Conservation (phyloP, 2,888 invertebrate species). For the Drosophila suboccidentalis region DNA sequence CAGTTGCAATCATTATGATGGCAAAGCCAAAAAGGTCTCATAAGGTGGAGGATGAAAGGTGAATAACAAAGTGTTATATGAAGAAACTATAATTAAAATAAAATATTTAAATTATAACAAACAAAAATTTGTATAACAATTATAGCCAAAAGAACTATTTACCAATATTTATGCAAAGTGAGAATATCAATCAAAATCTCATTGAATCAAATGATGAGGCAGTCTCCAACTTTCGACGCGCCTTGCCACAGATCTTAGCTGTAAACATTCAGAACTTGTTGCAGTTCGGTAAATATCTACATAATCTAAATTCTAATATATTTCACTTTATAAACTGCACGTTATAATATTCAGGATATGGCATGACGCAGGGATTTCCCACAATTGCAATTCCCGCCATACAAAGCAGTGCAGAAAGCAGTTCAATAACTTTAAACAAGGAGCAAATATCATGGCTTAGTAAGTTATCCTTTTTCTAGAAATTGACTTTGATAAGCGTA, state of each 20-base stretch:
- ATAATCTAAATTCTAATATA: too few species aligned
- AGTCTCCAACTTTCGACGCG: conserved; percentile 9
- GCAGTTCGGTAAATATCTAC: conserved; percentile 16
- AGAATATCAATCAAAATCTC: neutral
- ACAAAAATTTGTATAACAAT: neutral
- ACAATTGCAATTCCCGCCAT: conserved; percentile 27
- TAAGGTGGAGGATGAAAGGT: neutral
- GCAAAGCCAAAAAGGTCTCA: neutral
- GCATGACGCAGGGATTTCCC: conserved; percentile 31
- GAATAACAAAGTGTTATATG: neutral
- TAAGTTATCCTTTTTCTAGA: neutral
- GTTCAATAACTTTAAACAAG: conserved; percentile 10
- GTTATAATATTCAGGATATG: conserved; percentile 9
- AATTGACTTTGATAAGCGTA: neutral
- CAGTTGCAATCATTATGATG: neutral
- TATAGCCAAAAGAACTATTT: conserved; percentile 4
- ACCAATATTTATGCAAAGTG: neutral
- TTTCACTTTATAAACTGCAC: neutral
- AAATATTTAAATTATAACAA: neutral
- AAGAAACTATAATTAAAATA: neutral
- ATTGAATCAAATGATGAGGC: neutral
- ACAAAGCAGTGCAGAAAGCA: conserved; percentile 2
- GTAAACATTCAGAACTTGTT: conserved; percentile 25
- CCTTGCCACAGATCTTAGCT: conserved; percentile 20
- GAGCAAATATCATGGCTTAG: conserved; percentile 31